Evolutionary conservation across 2,888 invertebrate genomes (phyloP).

Genomic region (Lymantria monacha): DNA sequence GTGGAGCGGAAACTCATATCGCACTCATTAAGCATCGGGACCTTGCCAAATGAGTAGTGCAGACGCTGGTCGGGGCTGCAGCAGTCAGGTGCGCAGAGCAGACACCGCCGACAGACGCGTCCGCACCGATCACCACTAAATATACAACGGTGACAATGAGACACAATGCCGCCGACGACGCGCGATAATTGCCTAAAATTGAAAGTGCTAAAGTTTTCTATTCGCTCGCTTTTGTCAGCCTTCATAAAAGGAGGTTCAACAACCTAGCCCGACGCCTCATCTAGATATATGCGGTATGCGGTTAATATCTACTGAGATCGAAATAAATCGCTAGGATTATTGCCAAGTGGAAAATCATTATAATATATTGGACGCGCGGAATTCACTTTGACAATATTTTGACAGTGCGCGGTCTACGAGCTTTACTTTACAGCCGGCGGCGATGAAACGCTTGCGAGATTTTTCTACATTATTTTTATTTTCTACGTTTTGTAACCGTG

Average conservation of each 20-base stretch:
- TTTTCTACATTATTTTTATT: conserved; percentile 60
- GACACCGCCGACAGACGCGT: conserved; percentile 60
- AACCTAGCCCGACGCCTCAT: conserved; percentile 68
- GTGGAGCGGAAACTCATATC: conserved; percentile 41
- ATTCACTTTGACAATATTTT: conserved; percentile 82
- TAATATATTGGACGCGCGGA: conserved; percentile 79
- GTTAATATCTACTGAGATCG: conserved; percentile 76
- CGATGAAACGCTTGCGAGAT: conserved; percentile 41
- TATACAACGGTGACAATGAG: conserved; percentile 62
- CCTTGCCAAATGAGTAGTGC: conserved; percentile 40
- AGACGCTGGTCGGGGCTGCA: conserved; percentile 29
- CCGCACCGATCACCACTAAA: conserved; percentile 64
- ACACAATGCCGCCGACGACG: conserved; percentile 55
- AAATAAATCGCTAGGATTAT: conserved; percentile 82
- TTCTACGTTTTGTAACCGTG: conserved; percentile 40
- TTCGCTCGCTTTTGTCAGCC: conserved; percentile 49
- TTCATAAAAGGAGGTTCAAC: conserved; percentile 73
- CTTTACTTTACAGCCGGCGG: conserved; percentile 58
- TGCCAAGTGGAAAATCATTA: conserved; percentile 79
- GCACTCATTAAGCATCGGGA: conserved; percentile 25
- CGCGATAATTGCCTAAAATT: conserved; percentile 49
- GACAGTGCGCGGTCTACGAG: conserved; percentile 72
- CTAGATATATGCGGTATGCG: conserved; percentile 76
- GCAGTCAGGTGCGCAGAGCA: conserved; percentile 24
- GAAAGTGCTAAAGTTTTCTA: conserved; percentile 46